These are phyloP conservation scores for Achlya flavicornis DNA, from an alignment of 2,888 invertebrate species.

Conservation along the genomic window DNA sequence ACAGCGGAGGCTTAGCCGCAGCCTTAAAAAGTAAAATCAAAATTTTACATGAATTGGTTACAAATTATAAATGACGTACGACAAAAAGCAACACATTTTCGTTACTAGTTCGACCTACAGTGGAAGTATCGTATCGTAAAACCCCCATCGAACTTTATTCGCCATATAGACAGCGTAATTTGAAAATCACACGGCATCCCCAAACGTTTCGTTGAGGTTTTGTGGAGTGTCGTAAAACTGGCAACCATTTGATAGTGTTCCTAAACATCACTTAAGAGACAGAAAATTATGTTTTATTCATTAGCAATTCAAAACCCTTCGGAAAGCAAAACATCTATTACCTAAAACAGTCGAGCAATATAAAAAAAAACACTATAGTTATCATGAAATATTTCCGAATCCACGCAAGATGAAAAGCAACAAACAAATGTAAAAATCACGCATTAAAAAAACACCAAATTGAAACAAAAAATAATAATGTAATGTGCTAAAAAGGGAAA, in stretches of 20 bases:
- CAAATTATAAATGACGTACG: constrained; percentile 1
- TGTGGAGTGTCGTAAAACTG: not conserved
- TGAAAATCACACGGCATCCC: constrained; percentile 10
- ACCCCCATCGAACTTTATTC: constrained; percentile 4
- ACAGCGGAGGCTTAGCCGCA: no score
- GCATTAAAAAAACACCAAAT: no score
- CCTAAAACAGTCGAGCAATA: no score
- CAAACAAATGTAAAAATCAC: no score
- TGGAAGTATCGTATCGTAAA: constrained; percentile 5
- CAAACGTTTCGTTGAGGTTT: constrained; percentile 2
- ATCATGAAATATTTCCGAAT: no score
- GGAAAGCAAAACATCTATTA: not conserved
- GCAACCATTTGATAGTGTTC: not conserved
- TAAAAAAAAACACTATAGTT: no score
- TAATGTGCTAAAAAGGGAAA: no score
- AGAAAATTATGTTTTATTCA: not conserved
- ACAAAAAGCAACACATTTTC: constrained; percentile 4
- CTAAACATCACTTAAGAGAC: not conserved
- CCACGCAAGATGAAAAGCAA: no score
- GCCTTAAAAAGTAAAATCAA: not conserved
- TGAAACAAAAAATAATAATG: no score
- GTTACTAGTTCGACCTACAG: not conserved
- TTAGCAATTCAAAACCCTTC: not conserved
- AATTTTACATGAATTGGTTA: not conserved
- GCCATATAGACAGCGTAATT: constrained; percentile 5